phyloP scores from a whole-genome alignment of 2,797 vertebrate species.

The Babyrousa celebensis region DNA sequence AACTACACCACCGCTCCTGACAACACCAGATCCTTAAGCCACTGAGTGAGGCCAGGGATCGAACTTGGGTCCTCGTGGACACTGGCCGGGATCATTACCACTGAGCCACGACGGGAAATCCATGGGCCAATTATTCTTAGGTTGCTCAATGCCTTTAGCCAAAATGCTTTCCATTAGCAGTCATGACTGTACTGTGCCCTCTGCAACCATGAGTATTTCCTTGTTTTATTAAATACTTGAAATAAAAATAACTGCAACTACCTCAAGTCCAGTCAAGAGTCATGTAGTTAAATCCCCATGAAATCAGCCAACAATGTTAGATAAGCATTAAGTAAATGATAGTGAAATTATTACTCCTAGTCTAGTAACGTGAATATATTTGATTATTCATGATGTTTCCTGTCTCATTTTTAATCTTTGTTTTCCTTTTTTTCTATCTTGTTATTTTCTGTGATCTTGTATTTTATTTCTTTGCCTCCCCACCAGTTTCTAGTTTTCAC shows the following conservation, averaged over 20 bases:
- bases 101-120: too few species aligned
- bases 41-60: too few species aligned
- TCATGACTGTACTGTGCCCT: background rate
- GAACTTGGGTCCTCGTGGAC: too few species aligned
- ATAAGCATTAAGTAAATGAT: background rate
- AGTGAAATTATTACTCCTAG: background rate
- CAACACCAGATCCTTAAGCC: too few species aligned
- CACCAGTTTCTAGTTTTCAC: background rate
- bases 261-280: background rate
- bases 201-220: background rate
- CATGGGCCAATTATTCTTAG: slow-evolving; percentile 20
- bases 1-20: too few species aligned
- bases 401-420: background rate
- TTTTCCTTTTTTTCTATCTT: background rate
- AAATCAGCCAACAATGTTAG: background rate
- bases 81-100: too few species aligned
- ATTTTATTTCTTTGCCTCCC: slow-evolving; percentile 12
- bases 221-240: background rate
- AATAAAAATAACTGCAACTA: background rate
- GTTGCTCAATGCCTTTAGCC: background rate
- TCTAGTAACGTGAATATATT: background rate
- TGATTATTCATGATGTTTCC: background rate
- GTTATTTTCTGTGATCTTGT: background rate
- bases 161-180: background rate
- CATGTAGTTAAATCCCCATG: background rate